Conservation (phyloP, 2,888 invertebrate species). For the Eudasyphora cyanicolor region DNA sequence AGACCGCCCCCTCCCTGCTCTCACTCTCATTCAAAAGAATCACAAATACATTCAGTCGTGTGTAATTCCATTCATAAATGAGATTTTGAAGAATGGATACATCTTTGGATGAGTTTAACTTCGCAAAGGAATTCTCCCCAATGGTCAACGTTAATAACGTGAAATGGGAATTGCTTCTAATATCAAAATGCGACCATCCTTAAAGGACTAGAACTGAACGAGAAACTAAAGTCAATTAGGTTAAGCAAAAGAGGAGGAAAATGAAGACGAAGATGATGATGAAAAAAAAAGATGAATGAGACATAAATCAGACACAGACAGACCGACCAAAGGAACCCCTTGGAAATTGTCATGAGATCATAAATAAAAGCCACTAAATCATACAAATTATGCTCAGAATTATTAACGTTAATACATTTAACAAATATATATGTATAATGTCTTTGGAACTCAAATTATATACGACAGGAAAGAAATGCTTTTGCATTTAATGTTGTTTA, state of each 20-base stretch:
- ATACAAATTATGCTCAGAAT: not conserved
- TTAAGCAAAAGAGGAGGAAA: constrained; percentile 17
- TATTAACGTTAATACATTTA: not conserved
- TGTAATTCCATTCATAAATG: too few species aligned
- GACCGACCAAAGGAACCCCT: not conserved
- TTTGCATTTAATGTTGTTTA: too few species aligned
- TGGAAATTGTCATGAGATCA: constrained; percentile 16
- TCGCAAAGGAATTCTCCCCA: constrained; percentile 57
- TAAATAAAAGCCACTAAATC: constrained; percentile 21
- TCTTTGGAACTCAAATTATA: not conserved
- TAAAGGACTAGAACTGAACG: not conserved
- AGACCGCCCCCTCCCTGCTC: too few species aligned
- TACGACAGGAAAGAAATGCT: too few species aligned
- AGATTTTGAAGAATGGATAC: not conserved
- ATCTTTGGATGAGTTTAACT: constrained; percentile 35
- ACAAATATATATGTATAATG: not conserved
- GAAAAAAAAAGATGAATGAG: not conserved
- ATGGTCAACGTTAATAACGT: constrained; percentile 58
- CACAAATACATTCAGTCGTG: too few species aligned
- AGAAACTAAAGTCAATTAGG: constrained; percentile 55
- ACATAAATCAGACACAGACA: not conserved
- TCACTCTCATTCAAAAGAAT: too few species aligned
- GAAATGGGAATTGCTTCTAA: constrained; percentile 53
- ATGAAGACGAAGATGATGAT: not conserved
- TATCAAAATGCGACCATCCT: constrained; percentile 16